Evolutionary conservation across 30 jellyfish, hydroid and myxozoan species (phyloP).

Genomic region (Chironex yamaguchii): DNA sequence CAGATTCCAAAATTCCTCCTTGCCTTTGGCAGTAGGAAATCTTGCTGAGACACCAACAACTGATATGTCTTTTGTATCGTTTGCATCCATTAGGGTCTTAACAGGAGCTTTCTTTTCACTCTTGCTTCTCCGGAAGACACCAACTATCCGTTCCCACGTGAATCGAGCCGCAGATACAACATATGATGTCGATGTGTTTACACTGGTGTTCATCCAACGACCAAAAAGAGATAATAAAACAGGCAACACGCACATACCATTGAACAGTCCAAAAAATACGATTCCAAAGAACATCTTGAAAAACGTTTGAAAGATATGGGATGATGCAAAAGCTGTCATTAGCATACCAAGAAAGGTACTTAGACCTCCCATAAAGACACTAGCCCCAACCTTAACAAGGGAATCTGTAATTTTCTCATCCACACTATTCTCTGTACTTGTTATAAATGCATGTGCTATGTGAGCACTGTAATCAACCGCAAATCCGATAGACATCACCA

Average conservation of each 20-base stretch:
- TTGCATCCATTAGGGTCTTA: background rate
- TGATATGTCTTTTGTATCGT: background rate
- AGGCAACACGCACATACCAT: conserved; percentile 68
- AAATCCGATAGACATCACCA: conserved; percentile 94
- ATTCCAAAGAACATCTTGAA: conserved; percentile 83
- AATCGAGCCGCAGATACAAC: background rate
- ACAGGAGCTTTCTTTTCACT: background rate
- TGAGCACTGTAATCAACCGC: conserved; percentile 97
- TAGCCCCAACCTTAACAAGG: conserved; percentile 80
- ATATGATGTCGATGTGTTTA: background rate
- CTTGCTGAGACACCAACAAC: conserved; percentile 66
- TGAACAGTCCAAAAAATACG: conserved; percentile 63
- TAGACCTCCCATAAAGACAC: conserved; percentile 91
- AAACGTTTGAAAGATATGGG: conserved; percentile 55
- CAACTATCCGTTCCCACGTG: background rate
- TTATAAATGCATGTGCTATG: conserved; percentile 90
- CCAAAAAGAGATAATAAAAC: conserved; percentile 50
- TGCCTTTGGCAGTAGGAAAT: conserved; percentile 58
- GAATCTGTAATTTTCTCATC: conserved; percentile 81
- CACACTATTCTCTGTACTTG: conserved; percentile 68
- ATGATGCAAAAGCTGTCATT: conserved; percentile 63
- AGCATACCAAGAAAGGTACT: conserved; percentile 78
- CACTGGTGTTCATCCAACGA: background rate
- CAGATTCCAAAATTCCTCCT: conserved; percentile 33
- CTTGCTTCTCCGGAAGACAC: background rate